These are phyloP conservation scores for Falco punctatus DNA, from an alignment of 2,113 vertebrate genomes.

Conservation along the genomic window DNA sequence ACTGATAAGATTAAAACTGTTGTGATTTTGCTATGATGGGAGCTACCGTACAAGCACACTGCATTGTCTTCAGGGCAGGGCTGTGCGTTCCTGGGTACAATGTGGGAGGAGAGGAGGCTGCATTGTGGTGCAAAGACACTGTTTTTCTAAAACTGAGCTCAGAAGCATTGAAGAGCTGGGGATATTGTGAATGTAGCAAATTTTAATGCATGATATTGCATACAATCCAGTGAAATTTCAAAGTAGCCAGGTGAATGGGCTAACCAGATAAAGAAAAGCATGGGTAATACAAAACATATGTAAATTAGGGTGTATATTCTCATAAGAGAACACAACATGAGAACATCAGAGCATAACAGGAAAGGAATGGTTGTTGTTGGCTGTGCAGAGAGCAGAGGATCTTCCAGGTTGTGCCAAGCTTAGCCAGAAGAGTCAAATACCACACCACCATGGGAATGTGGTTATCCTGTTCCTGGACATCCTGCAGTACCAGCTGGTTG, in stretches of 20 bases:
- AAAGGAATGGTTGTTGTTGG: background rate
- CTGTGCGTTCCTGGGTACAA: fast-evolving
- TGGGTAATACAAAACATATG: background rate
- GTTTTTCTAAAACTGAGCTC: background rate
- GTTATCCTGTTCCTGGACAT: background rate
- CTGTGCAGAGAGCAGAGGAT: background rate
- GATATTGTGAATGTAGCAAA: background rate
- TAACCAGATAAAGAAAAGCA: background rate
- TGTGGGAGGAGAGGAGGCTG: background rate
- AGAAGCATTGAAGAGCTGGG: background rate
- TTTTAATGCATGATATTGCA: background rate
- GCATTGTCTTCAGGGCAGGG: background rate
- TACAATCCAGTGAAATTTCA: background rate
- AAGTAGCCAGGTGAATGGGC: background rate
- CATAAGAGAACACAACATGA: background rate
- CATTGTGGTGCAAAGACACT: too few species aligned
- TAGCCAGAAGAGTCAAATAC: too few species aligned
- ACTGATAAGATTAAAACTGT: background rate
- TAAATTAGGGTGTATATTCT: background rate
- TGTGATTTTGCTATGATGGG: background rate
- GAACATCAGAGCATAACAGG: background rate
- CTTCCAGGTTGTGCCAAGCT: background rate
- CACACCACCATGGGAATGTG: background rate
- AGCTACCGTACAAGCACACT: background rate
- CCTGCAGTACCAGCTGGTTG: background rate